phyloP scores from a whole-genome alignment of 2,888 invertebrate species.

The Andricus quercusramuli region DNA sequence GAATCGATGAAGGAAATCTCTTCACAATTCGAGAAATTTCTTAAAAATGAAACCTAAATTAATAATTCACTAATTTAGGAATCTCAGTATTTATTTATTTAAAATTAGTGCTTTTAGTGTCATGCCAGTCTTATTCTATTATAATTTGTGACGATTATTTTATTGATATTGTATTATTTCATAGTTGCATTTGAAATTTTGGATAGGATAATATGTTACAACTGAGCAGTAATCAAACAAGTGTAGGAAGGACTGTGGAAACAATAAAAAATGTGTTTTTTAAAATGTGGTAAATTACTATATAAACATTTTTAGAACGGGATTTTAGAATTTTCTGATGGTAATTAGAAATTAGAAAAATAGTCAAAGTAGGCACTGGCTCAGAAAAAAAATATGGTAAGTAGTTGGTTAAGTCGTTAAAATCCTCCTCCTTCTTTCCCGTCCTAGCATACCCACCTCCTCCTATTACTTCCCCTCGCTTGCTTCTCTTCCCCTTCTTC shows the following conservation, averaged over 20 bases:
- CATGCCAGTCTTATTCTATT: not conserved
- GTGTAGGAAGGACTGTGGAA: not conserved
- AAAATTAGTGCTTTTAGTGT: not conserved
- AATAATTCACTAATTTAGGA: not conserved
- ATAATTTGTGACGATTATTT: not conserved
- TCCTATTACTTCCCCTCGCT: too few species aligned
- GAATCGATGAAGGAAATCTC: slow-evolving; percentile 61
- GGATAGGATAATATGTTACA: not conserved
- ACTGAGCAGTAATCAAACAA: not conserved
- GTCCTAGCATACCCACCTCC: too few species aligned
- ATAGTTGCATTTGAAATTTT: not conserved
- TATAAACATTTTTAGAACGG: too few species aligned
- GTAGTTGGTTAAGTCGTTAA: too few species aligned
- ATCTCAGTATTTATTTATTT: not conserved
- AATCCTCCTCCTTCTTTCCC: too few species aligned
- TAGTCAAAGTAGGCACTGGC: too few species aligned
- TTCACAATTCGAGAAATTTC: not conserved
- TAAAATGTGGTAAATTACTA: too few species aligned
- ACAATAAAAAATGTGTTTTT: not conserved
- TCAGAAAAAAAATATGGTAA: too few species aligned
- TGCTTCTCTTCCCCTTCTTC: too few species aligned
- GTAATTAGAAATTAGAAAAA: too few species aligned
- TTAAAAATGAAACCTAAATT: not conserved
- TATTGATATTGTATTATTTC: not conserved
- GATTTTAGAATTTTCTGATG: too few species aligned